Base-by-base conservation (phyloP, 2,113 vertebrate species). In the Crypturellus undulatus region DNA sequence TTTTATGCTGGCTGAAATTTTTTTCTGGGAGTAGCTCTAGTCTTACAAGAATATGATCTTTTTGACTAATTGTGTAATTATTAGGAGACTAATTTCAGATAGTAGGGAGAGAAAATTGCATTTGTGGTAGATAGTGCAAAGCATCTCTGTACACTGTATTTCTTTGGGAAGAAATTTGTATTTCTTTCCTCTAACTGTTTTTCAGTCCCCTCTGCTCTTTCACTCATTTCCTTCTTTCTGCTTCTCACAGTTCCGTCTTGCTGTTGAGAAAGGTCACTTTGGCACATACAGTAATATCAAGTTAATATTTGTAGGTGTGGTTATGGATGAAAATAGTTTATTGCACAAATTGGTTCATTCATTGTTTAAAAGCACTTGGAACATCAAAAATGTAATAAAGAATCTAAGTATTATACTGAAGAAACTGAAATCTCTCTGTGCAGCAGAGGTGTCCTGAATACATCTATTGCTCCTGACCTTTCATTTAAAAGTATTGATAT, bases 1-100 rank as follows among this genome's bases (percentile, higher is more conserved):
- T 87, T 95, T 91, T 88, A 95, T 78, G 85, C 76, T 90, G 92
- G 88, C 79, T 88, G 77, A 90, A 88, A 62, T 60, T 93, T 94
- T 93, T 94, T 93, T 95, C 51, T 49, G 40, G 30, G 52, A 86
- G 16, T 84, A 56, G 24, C 80, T 90, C 51, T 78, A 75, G 47
- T 90, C 85, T 93, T 90, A 76, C 21, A 78, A 79, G 72, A 64
- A 36, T 32, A n/a, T 40, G 25, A 64, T 7, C 77, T 90, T 88
- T 92, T 38, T 79, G 47, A 49, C 15, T 70, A 87, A 87, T 76
- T 75, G 77, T 84, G 7, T 80, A 69, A 87, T 69, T 87, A 86
- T 80, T 81, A 68, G 51, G 34, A 71, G 42, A 4, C 1, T 0
- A 79, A 40, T 79, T 90, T 83, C 84, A 56, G 40, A 43, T 79